phyloP scores from a whole-genome alignment of 1,140 invertebrate genomes.

The Magallana angulata region DNA sequence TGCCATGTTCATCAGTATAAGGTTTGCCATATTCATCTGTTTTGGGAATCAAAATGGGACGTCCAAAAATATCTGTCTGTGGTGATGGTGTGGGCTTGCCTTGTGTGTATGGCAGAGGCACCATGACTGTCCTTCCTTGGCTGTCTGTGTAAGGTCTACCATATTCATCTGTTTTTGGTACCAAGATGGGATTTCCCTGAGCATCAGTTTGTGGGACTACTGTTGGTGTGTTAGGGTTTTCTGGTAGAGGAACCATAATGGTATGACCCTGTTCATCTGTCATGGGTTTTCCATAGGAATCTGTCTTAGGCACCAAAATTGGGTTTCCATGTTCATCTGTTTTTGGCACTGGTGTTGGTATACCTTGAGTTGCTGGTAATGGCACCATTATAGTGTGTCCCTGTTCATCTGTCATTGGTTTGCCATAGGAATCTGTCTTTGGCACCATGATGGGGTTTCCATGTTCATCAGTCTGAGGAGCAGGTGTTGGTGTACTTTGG shows the following conservation, averaged over 20 bases:
- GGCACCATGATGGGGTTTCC: conserved; percentile 36
- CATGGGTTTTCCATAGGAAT: conserved; percentile 10
- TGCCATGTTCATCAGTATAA: not conserved
- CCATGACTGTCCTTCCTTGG: not conserved
- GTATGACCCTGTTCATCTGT: conserved; percentile 14
- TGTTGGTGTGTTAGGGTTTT: conserved; percentile 30
- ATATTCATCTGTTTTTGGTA: conserved; percentile 34
- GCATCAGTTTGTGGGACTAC: conserved; percentile 43
- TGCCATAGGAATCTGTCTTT: conserved; percentile 19
- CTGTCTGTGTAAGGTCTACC: conserved; percentile 6
- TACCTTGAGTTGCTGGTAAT: not conserved
- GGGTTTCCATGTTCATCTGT: conserved; percentile 48
- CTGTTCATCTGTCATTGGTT: conserved; percentile 12
- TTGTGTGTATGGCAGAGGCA: conserved; percentile 12
- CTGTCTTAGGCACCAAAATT: conserved; percentile 26
- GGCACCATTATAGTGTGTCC: conserved; percentile 11
- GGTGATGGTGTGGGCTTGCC: conserved; percentile 31
- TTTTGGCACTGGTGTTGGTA: conserved; percentile 41
- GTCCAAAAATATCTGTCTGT: conserved; percentile 29
- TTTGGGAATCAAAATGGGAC: not conserved
- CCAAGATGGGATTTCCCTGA: conserved; percentile 29
- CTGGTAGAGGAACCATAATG: conserved; percentile 17
- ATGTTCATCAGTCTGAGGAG: conserved; percentile 43
- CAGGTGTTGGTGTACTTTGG: conserved; percentile 41
- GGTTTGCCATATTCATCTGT: conserved; percentile 16